phyloP scores from a whole-genome alignment of 2,888 invertebrate species.

The Polydrusus pterygomalis region DNA sequence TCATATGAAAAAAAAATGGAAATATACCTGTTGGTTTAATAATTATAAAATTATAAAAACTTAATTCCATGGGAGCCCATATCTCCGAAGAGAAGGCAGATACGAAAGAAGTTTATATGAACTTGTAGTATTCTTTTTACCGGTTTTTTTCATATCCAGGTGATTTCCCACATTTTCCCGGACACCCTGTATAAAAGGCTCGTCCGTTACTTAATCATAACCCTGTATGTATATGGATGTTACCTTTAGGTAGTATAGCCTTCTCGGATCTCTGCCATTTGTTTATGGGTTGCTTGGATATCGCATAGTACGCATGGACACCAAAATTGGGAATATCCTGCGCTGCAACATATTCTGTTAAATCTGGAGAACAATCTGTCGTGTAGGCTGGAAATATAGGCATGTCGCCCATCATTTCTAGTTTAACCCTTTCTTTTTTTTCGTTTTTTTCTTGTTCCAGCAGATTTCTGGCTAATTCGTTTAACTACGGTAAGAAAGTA shows the following conservation, averaged over 20 bases:
- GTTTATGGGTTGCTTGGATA: slow-evolving; percentile 71
- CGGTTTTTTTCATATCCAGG: no score
- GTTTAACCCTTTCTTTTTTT: slow-evolving; percentile 56
- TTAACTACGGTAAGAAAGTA: slow-evolving; percentile 54
- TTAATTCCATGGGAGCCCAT: no score
- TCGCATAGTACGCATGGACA: slow-evolving; percentile 73
- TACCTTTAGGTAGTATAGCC: slow-evolving; percentile 67
- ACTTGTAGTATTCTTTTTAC: no score
- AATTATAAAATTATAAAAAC: no score
- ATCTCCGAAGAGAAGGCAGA: no score
- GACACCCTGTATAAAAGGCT: no score
- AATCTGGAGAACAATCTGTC: slow-evolving; percentile 70
- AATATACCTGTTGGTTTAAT: no score
- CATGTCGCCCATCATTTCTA: slow-evolving; percentile 61
- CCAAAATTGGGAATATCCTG: slow-evolving; percentile 74
- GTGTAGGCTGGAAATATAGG: slow-evolving; percentile 65
- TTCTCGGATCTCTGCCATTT: slow-evolving; percentile 69
- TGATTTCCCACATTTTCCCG: no score
- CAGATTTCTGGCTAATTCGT: slow-evolving; percentile 67
- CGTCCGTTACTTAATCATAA: no score
- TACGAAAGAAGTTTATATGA: no score
- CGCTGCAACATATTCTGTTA: slow-evolving; percentile 71
- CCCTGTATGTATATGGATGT: not conserved
- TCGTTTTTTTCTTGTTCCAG: slow-evolving; percentile 64
- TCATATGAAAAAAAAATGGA: no score